A percentile compares a stretch with the other conserved stretches of the same genome.
These are phyloP conservation scores for Protaetia brevitarsis DNA, from an alignment of 1,140 invertebrate genomes.

Conservation along the genomic window DNA sequence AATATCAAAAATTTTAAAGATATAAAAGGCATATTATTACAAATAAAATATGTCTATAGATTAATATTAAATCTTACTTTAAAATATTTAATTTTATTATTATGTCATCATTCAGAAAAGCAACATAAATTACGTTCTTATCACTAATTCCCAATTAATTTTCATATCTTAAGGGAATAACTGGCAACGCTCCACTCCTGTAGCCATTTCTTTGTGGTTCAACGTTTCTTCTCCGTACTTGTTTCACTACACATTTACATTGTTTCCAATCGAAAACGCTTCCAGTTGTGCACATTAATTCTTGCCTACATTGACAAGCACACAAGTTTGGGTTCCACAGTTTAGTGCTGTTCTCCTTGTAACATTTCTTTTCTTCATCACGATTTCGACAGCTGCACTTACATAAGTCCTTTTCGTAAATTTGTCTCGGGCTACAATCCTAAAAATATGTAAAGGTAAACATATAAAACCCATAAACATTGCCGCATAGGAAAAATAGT, in stretches of 20 bases:
- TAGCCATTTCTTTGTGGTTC: conserved; percentile 13
- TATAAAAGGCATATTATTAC: too few species aligned
- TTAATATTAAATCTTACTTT: too few species aligned
- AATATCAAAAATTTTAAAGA: too few species aligned
- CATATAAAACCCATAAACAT: too few species aligned
- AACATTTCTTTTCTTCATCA: conserved; percentile 60
- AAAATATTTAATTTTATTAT: too few species aligned
- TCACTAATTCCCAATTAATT: neutral
- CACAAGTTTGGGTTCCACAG: conserved; percentile 61
- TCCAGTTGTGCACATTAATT: conserved; percentile 58
- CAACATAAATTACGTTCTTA: too few species aligned
- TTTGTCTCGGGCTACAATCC: conserved; percentile 59
- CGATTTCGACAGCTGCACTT: conserved; percentile 58
- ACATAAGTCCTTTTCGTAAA: conserved; percentile 56
- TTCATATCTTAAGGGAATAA: neutral
- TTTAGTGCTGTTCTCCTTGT: conserved; percentile 50
- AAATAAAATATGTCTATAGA: too few species aligned
- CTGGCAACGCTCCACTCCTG: neutral
- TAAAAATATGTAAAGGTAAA: conserved; percentile 43
- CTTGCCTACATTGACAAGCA: conserved; percentile 56
- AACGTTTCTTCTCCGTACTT: conserved; percentile 21
- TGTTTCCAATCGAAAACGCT: conserved; percentile 56
- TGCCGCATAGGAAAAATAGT: too few species aligned
- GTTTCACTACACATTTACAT: conserved; percentile 55
- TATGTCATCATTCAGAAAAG: too few species aligned